Base-by-base conservation (phyloP, 2,113 vertebrate species). In the Mormyrus lacerda region DNA sequence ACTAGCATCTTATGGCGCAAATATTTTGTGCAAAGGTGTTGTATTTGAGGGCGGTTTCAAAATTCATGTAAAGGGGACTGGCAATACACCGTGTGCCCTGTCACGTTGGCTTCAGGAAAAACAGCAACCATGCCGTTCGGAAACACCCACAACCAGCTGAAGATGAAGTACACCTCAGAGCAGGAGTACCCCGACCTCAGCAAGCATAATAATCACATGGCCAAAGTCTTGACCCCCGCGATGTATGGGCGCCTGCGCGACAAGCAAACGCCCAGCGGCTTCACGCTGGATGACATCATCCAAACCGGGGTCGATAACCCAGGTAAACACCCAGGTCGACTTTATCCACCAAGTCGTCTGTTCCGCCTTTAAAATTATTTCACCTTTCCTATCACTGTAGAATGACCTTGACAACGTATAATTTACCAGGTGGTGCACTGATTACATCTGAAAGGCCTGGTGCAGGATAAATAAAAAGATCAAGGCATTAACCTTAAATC, bases 291-390 rank as follows among this genome's bases (percentile, higher is more conserved):
- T 95, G 98, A 99, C 91, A 94, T 93, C 91, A 98, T 99, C 92
- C 98, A 99, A 95, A 99, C 98, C 24, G 97, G 98, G 91, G 92
- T 99, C 83, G 98, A 99, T 93, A 99, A 99, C 95, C 98, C 98
- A 95, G 98, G 97, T 99, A 97, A 96, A 92, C 88, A 87, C n/a
- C 3, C 89, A 89, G 65, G 89, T 85, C 88, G 83, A 79, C 73
- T 42, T 89, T 35, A 24, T 39, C 85, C 10, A 35, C 53, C 39
- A 58, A 19, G 61, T 90, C 91, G 88, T 92, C 91, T 93, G 93
- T 27, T 90, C 55, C 53, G 51, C 88, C 50, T 58, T n/a, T 8
- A 89, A 88, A 88, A 89, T 42, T n/a, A 42, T 21, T n/a, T 65
- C 8, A 65, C 42, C 51, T 48, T 85, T 55, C 76, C 2, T 44